Base-by-base conservation (phyloP, 2,888 invertebrate species). In the Pachymerium ferrugineum region DNA sequence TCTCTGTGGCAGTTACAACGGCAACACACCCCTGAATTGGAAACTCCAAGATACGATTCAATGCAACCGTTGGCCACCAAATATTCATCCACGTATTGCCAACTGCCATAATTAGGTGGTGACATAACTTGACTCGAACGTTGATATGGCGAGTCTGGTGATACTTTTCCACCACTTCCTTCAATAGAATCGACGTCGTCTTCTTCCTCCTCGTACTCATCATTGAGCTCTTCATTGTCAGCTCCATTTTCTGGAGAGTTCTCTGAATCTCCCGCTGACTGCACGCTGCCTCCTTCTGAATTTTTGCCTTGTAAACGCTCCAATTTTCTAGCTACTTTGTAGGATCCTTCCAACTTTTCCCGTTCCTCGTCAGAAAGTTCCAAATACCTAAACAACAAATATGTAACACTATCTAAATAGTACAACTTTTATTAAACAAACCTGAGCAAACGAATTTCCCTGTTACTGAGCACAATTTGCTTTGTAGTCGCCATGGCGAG, bases 341-440 rank as follows among this genome's bases (percentile, higher is more conserved):
- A 90, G 72, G 91, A 92, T 38, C 93, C 92, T 82, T 93, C 94
- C 19, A 95, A 84, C 81, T 94, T 94, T 78, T 94, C 94, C 80
- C 94, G 93, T 80, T 95, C 94, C 77, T 94, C 94, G 79, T 94
- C 93, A 19, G 94, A 94, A 72, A 95, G 86, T 80, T 94, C 93
- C 82, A 95, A 88, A 83, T 94, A 93, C 80, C 92, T 89, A 77
- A 1, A n/a, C n/a, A n/a, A n/a, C n/a, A n/a, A n/a, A n/a, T n/a
- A n/a, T n/a, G n/a, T n/a, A n/a, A n/a, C n/a, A n/a, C n/a, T n/a
- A n/a, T n/a, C n/a, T n/a, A n/a, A n/a, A n/a, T n/a, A n/a, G n/a
- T n/a, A n/a, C n/a, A n/a, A n/a, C n/a, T n/a, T n/a, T n/a, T n/a
- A n/a, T n/a, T n/a, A n/a, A n/a, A n/a, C n/a, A n/a, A 80, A 89